A percentile compares a stretch with the other conserved stretches of the same genome.
Conservation (phyloP, 2,888 invertebrate species). For the Tuberolachnus salignus region DNA sequence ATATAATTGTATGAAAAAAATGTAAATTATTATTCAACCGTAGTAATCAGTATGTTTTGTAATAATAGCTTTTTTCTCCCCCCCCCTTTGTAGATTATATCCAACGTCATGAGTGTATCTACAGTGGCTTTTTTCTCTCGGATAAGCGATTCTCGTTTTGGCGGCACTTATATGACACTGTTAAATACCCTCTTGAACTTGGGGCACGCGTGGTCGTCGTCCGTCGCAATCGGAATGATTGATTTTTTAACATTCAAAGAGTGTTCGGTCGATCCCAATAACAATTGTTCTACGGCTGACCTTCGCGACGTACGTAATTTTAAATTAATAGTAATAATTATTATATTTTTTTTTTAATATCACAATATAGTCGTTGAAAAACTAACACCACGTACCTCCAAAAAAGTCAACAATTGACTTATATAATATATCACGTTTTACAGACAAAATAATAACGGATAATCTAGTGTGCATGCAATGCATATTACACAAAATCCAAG, state of each 20-base stretch:
- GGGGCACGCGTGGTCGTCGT: conserved; percentile 96
- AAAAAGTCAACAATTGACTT: no score
- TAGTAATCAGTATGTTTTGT: no score
- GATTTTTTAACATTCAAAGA: conserved; percentile 83
- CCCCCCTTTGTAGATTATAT: conserved; percentile 22
- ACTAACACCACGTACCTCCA: no score
- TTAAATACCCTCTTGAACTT: conserved; percentile 94
- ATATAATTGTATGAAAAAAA: no score
- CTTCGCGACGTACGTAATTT: conserved; percentile 57
- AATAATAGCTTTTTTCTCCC: not conserved
- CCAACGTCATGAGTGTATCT: conserved; percentile 94
- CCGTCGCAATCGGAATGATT: conserved; percentile 87
- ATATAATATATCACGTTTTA: no score
- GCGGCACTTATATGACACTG: conserved; percentile 99
- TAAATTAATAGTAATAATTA: no score
- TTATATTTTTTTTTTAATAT: no score
- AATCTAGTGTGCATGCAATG: no score
- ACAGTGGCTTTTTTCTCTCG: conserved; percentile 97
- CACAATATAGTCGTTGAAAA: no score
- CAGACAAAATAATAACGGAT: no score
- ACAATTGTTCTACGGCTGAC: conserved; percentile 60
- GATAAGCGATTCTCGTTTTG: conserved; percentile 93
- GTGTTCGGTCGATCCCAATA: conserved; percentile 67
- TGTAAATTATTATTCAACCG: no score
- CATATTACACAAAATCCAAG: no score